phyloP scores from a whole-genome alignment of 2,888 invertebrate species.

The Pyrocoelia pectoralis region DNA sequence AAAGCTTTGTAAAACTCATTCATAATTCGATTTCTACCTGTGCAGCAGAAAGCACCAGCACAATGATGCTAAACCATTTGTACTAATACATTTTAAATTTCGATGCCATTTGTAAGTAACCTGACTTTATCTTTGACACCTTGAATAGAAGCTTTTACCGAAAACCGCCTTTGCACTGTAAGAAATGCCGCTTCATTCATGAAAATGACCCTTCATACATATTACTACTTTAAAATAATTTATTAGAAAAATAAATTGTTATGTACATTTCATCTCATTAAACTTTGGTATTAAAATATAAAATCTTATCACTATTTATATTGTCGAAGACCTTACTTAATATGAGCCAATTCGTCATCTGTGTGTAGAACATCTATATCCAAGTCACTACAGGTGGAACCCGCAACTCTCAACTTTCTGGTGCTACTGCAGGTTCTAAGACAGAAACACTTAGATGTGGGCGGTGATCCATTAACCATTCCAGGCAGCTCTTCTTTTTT shows the following conservation, averaged over 20 bases:
- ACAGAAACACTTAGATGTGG: slow-evolving; percentile 62
- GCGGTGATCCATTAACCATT: slow-evolving; percentile 33
- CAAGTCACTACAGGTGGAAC: slow-evolving; percentile 54
- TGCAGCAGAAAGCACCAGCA: slow-evolving; percentile 20
- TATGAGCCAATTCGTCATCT: slow-evolving; percentile 45
- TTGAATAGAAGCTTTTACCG: slow-evolving; percentile 25
- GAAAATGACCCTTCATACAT: not conserved
- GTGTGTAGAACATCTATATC: slow-evolving; percentile 56
- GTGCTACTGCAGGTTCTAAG: slow-evolving; percentile 58
- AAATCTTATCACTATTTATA: slow-evolving; percentile 10
- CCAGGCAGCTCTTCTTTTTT: slow-evolving; percentile 84
- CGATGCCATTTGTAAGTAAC: slow-evolving; percentile 30
- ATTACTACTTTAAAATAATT: not conserved
- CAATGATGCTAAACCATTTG: slow-evolving; percentile 20
- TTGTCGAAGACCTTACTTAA: slow-evolving; percentile 8
- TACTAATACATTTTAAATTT: slow-evolving; percentile 34
- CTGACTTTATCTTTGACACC: slow-evolving; percentile 29
- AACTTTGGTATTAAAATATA: slow-evolving; percentile 30
- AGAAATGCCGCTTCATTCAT: not conserved
- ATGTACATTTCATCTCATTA: slow-evolving; percentile 14
- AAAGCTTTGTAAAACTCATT: slow-evolving; percentile 20
- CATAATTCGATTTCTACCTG: slow-evolving; percentile 27
- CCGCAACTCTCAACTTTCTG: slow-evolving; percentile 47
- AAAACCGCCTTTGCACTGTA: slow-evolving; percentile 6
- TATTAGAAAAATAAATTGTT: not conserved